A percentile compares a stretch with the other conserved stretches of the same genome.
phyloP scores from a whole-genome alignment of 1,140 invertebrate genomes.

The Cherax destructor region DNA sequence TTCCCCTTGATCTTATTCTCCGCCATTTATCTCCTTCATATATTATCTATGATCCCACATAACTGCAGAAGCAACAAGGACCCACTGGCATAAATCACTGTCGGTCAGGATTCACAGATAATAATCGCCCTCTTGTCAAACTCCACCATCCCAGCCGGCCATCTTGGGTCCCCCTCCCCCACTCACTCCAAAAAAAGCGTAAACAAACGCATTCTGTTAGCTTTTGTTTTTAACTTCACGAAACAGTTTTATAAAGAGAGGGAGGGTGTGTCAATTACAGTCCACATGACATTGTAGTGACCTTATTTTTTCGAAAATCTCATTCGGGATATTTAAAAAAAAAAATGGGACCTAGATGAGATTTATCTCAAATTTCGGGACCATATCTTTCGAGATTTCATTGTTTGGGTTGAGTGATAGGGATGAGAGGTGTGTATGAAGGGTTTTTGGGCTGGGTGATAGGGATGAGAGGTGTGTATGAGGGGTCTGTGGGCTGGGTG shows the following conservation, averaged over 20 bases:
- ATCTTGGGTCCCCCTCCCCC: not conserved
- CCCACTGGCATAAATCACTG: constrained; percentile 7
- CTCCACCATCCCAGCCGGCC: not conserved
- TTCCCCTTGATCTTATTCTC: constrained; percentile 12
- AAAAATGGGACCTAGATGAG: too few species aligned
- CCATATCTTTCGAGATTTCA: too few species aligned
- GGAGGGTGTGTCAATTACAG: too few species aligned
- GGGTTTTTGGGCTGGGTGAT: not conserved
- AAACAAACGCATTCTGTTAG: not conserved
- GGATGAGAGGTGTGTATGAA: too few species aligned
- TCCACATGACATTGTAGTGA: too few species aligned
- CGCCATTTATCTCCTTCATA: constrained; percentile 17
- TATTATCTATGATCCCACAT: constrained; percentile 41
- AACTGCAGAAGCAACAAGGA: constrained; percentile 40
- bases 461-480: not conserved
- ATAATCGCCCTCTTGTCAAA: constrained; percentile 14
- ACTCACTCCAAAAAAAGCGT: not conserved
- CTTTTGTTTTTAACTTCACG: not conserved
- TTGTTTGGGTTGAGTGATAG: too few species aligned
- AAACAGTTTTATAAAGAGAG: too few species aligned
- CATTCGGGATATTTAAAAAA: too few species aligned
- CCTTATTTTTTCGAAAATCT: too few species aligned
- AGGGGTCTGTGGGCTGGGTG: too few species aligned
- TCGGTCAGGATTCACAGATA: constrained; percentile 20
- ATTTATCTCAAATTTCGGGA: too few species aligned